These are phyloP conservation scores for Nothocercus julius DNA, from an alignment of 2,113 vertebrate genomes.

Conservation along the genomic window DNA sequence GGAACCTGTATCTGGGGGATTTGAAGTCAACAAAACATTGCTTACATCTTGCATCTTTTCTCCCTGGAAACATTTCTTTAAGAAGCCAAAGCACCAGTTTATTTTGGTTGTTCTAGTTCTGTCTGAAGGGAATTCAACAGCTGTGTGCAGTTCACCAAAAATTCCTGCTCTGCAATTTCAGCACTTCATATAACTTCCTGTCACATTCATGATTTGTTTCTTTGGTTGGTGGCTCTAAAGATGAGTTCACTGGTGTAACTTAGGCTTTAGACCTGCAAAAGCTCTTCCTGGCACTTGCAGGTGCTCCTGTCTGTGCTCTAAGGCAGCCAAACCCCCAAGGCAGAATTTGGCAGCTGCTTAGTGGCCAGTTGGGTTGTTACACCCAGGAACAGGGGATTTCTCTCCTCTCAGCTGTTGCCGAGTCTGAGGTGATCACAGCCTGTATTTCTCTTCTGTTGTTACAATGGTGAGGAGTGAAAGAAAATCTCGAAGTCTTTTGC, in stretches of 20 bases:
- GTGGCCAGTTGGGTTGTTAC: conserved; percentile 2
- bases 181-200: neutral
- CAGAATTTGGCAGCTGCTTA: conserved; percentile 36
- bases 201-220: neutral
- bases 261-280: neutral
- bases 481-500: neutral
- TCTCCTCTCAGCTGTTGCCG: conserved; percentile 13
- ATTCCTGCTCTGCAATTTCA: neutral
- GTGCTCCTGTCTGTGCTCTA: neutral
- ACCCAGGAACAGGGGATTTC: neutral
- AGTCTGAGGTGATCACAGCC: conserved; percentile 25
- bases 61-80: neutral
- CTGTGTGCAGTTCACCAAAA: neutral
- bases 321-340: neutral
- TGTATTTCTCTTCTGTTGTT: neutral
- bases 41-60: neutral
- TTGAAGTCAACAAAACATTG: neutral
- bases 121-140: neutral
- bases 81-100: neutral
- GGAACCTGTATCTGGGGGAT: neutral
- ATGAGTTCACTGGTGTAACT: neutral
- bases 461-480: neutral
- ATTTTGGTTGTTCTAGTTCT: neutral
- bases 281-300: neutral
- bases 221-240: neutral